Conservation (phyloP, 2,113 vertebrate genomes). For the Elaphurus davidianus region DNA sequence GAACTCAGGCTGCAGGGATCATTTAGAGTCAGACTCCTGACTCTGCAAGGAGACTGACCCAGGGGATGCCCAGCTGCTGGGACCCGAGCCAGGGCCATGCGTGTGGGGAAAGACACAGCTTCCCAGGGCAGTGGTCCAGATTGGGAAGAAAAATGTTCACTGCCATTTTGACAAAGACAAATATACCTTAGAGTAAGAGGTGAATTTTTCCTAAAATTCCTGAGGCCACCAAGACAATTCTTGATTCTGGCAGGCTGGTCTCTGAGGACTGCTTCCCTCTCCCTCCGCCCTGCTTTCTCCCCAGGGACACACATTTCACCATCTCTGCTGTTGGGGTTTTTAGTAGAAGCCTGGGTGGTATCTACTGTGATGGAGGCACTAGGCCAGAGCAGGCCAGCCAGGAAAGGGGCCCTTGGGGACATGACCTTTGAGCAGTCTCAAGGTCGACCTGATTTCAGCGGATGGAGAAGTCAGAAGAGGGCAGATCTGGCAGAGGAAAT, state of each 20-base stretch:
- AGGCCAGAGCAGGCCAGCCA: not conserved
- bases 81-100: not conserved
- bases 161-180: not conserved
- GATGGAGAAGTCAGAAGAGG: not conserved
- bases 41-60: not conserved
- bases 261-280: not conserved
- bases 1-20: too few relatives aligned
- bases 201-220: not conserved
- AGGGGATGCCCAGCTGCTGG: not conserved
- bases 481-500: not conserved
- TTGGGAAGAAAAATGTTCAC: not conserved
- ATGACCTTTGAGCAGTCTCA: not conserved
- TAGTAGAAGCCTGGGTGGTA: too few relatives aligned
- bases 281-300: not conserved
- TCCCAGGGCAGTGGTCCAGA: not conserved
- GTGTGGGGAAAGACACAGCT: not conserved
- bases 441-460: not conserved
- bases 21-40: not conserved
- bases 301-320: not conserved
- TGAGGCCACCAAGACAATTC: not conserved
- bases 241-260: not conserved
- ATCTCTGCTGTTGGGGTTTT: not conserved
- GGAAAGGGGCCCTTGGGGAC: not conserved
- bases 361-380: accelerated
- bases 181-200: not conserved